These are phyloP conservation scores for Enteromius treurensis DNA, from an alignment of 2,797 vertebrate species.

Conservation along the genomic window DNA sequence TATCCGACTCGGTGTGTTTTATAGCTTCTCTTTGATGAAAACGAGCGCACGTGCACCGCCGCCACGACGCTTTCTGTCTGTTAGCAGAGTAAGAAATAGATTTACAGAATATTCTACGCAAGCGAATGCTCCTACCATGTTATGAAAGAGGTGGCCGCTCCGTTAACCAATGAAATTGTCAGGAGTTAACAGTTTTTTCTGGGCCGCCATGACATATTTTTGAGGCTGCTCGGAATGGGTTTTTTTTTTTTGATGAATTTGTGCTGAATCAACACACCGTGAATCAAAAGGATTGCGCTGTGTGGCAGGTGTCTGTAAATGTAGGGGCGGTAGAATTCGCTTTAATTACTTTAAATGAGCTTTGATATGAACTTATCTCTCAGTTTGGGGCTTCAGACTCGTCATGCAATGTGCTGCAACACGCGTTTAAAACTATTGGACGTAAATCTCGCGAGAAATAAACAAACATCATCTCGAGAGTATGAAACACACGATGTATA, in stretches of 20 bases:
- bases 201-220: conserved; percentile 61
- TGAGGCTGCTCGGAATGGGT: conserved; percentile 47
- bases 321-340: background rate
- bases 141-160: conserved; percentile 51
- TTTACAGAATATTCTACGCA: conserved; percentile 6
- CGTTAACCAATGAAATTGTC: conserved; percentile 59
- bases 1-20: background rate
- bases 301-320: conserved; percentile 28
- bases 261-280: conserved; percentile 31
- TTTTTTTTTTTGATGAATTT: conserved; percentile 32
- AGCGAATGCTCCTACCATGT: conserved; percentile 34
- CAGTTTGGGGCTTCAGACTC: background rate
- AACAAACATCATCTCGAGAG: background rate
- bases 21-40: background rate
- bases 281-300: conserved; percentile 22
- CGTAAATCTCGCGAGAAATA: conserved; percentile 38
- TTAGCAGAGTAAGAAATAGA: conserved; percentile 16
- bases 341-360: background rate
- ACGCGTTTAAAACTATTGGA: conserved; percentile 30
- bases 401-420: background rate
- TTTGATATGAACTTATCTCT: conserved; percentile 3
- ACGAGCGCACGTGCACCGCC: conserved; percentile 28
- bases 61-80: conserved; percentile 13
- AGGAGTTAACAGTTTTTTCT: conserved; percentile 47
- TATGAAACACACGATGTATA: background rate